These are phyloP conservation scores for Tigriopus californicus DNA, from an alignment of 2,888 invertebrate species.

Conservation along the genomic window DNA sequence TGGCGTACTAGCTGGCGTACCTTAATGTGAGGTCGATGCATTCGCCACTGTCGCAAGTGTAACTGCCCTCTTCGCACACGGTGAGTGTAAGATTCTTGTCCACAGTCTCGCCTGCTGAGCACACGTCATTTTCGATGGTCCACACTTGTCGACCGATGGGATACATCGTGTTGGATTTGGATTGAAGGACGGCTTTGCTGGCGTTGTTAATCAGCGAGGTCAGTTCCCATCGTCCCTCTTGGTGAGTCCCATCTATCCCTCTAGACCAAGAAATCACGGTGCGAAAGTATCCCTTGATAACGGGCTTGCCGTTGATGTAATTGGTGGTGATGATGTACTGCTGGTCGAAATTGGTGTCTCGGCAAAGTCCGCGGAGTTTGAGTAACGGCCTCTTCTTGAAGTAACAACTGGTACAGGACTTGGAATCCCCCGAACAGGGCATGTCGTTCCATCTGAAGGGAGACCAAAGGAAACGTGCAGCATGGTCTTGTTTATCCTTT, in stretches of 20 bases:
- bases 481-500: too few species aligned
- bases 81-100: background rate
- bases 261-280: slow-evolving; percentile 5
- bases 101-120: background rate
- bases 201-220: background rate
- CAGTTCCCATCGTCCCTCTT: background rate
- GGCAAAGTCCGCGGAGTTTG: too few species aligned
- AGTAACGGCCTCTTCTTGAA: too few species aligned
- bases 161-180: background rate
- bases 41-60: slow-evolving; percentile 1
- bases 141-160: background rate
- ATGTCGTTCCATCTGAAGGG: too few species aligned
- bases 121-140: background rate
- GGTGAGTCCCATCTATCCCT: background rate
- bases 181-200: background rate
- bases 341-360: too few species aligned
- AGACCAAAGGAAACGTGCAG: too few species aligned
- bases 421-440: too few species aligned
- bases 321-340: too few species aligned
- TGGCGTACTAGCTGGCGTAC: too few species aligned
- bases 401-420: too few species aligned
- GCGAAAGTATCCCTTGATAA: slow-evolving; percentile 13
- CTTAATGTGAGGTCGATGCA: background rate
- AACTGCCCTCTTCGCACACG: background rate
- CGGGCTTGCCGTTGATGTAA: slow-evolving; percentile 11